Conservation (phyloP, 35 echinoderm and acorn worm genomes). For the Heliocidaris tuberculata region DNA sequence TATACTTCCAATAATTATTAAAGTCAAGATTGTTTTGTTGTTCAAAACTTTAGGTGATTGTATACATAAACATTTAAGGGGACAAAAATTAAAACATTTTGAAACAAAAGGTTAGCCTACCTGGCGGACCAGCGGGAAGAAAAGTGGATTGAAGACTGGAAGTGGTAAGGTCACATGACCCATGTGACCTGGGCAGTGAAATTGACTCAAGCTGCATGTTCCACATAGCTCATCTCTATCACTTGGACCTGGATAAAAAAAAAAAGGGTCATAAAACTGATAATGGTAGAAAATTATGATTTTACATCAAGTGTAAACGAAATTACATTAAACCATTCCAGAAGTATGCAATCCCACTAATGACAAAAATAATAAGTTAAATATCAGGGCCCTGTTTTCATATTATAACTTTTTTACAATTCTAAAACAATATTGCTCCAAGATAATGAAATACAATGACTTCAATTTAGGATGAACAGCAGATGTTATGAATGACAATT, state of each 20-base stretch:
- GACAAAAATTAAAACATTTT: too few species aligned
- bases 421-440: too few species aligned
- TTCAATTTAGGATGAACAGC: too few species aligned
- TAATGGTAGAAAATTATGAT: not conserved
- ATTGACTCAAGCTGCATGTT: conserved; percentile 75
- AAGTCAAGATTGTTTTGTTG: too few species aligned
- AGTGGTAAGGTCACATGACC: conserved; percentile 89
- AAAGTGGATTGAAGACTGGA: conserved; percentile 94
- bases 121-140: conserved; percentile 79
- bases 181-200: conserved; percentile 96
- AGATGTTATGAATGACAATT: too few species aligned
- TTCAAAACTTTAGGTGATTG: too few species aligned
- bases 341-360: not conserved
- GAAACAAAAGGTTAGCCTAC: conserved; percentile 41
- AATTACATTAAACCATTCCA: not conserved
- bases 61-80: too few species aligned
- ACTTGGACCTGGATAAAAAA: conserved; percentile 67
- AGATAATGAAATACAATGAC: too few species aligned
- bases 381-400: too few species aligned
- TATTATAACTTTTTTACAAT: too few species aligned
- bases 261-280: not conserved
- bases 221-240: conserved; percentile 75
- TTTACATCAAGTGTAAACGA: not conserved
- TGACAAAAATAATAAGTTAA: not conserved
- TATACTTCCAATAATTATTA: too few species aligned